Percentiles rank a stretch among this genome's conserved stretches.
Conservation (phyloP, 2,113 vertebrate genomes). For the Perognathus longimembris region DNA sequence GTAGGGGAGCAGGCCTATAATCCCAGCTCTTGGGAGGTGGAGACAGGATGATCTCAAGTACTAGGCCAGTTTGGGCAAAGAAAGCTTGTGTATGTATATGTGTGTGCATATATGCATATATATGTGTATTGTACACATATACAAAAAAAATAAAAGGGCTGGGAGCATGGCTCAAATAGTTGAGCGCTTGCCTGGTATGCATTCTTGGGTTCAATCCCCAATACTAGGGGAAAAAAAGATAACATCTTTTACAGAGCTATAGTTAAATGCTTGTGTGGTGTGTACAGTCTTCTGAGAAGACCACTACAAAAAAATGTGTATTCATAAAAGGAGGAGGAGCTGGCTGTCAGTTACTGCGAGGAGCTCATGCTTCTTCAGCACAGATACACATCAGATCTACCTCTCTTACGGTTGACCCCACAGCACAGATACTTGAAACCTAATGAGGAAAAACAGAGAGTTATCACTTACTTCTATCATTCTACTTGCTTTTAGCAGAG, state of each 20-base stretch:
- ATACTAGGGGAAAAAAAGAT: not conserved
- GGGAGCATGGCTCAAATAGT: too few species aligned
- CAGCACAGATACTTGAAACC: slow-evolving; percentile 85
- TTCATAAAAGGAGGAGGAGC: not conserved
- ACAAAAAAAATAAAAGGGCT: too few species aligned
- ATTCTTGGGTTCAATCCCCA: too few species aligned
- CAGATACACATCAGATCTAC: slow-evolving; percentile 72
- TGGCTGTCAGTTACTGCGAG: slow-evolving; percentile 64
- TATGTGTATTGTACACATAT: too few species aligned
- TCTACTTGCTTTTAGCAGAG: slow-evolving; percentile 51
- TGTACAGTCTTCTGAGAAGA: slow-evolving; percentile 39
- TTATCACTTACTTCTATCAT: slow-evolving; percentile 53
- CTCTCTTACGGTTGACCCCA: slow-evolving; percentile 82
- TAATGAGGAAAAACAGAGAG: slow-evolving; percentile 79
- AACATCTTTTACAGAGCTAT: not conserved
- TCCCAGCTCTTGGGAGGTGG: too few species aligned
- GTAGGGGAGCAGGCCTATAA: too few species aligned
- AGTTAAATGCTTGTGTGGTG: slow-evolving; percentile 7
- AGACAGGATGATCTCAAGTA: too few species aligned
- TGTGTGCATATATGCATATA: too few species aligned
- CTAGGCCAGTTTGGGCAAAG: too few species aligned
- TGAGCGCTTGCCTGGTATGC: too few species aligned
- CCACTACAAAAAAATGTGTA: slow-evolving; percentile 42
- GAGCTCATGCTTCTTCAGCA: slow-evolving; percentile 78
- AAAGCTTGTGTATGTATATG: too few species aligned